phyloP scores from a whole-genome alignment of 2,113 vertebrate species.

The Bujurquina vittata region DNA sequence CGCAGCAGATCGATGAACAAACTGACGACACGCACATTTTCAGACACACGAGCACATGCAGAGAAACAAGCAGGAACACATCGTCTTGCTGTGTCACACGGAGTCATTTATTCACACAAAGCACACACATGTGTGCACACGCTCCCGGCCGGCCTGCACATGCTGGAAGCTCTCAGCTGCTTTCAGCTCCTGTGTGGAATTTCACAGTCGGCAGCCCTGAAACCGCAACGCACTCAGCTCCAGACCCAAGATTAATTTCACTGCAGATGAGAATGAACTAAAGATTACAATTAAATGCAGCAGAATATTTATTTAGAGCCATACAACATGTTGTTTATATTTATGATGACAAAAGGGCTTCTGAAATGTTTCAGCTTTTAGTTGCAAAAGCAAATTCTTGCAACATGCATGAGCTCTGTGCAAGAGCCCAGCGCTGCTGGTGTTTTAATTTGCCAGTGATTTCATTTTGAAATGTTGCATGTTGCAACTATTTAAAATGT shows the following conservation, averaged over 20 bases:
- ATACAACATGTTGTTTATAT: neutral
- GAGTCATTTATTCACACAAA: neutral
- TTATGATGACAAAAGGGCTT: neutral
- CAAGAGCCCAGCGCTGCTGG: neutral
- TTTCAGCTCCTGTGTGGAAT: conserved; percentile 33
- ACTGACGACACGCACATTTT: neutral
- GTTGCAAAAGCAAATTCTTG: neutral
- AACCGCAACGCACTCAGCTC: conserved; percentile 20
- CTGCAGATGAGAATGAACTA: neutral
- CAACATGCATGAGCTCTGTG: neutral
- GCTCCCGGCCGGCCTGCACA: neutral
- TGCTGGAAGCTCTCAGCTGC: conserved; percentile 26
- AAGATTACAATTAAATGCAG: neutral
- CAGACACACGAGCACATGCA: neutral
- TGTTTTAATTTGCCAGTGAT: neutral
- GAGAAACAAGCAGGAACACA: neutral
- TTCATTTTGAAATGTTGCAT: neutral
- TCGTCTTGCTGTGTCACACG: neutral
- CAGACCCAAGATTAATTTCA: neutral
- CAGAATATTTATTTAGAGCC: neutral
- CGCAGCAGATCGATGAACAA: neutral
- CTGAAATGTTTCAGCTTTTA: too few species aligned
- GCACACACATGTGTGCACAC: neutral
- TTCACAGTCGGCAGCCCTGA: conserved; percentile 31
- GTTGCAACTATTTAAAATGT: neutral